phyloP scores from a whole-genome alignment of 2,888 invertebrate genomes.

The Junonia oenone region DNA sequence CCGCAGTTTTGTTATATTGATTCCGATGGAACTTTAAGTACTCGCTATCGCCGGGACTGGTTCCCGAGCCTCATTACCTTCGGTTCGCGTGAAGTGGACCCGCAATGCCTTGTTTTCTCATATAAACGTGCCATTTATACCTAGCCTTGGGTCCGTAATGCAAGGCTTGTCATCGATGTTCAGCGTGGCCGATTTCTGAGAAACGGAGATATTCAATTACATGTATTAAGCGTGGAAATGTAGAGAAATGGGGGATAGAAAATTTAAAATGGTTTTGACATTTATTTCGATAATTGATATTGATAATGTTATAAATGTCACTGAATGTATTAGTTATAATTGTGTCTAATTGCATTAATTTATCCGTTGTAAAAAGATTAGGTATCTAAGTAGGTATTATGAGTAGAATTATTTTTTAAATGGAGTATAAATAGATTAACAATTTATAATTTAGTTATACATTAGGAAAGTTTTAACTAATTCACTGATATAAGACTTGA shows the following conservation, averaged over 20 bases:
- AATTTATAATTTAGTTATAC: too few relatives aligned
- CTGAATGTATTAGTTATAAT: too few relatives aligned
- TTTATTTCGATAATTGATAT: too few relatives aligned
- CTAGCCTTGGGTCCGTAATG: constrained; percentile 16
- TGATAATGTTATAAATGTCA: too few relatives aligned
- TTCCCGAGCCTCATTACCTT: constrained; percentile 38
- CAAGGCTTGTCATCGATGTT: constrained; percentile 4
- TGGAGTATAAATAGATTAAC: too few relatives aligned
- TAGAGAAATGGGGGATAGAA: not conserved
- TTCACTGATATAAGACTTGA: too few relatives aligned
- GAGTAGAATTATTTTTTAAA: too few relatives aligned
- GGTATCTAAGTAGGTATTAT: too few relatives aligned
- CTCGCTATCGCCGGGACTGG: constrained; percentile 43
- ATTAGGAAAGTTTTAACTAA: too few relatives aligned
- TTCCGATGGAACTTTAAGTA: constrained; percentile 54
- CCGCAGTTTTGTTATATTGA: constrained; percentile 56
- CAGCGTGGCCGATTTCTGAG: not conserved
- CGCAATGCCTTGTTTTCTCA: constrained; percentile 21
- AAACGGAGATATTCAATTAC: not conserved
- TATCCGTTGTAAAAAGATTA: too few relatives aligned
- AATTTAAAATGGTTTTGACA: too few relatives aligned
- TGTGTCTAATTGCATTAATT: too few relatives aligned
- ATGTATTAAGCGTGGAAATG: not conserved
- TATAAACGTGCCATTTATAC: constrained; percentile 21
- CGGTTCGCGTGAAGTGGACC: constrained; percentile 32